phyloP scores from a whole-genome alignment of 2,797 vertebrate genomes.

The Tachyglossus aculeatus region DNA sequence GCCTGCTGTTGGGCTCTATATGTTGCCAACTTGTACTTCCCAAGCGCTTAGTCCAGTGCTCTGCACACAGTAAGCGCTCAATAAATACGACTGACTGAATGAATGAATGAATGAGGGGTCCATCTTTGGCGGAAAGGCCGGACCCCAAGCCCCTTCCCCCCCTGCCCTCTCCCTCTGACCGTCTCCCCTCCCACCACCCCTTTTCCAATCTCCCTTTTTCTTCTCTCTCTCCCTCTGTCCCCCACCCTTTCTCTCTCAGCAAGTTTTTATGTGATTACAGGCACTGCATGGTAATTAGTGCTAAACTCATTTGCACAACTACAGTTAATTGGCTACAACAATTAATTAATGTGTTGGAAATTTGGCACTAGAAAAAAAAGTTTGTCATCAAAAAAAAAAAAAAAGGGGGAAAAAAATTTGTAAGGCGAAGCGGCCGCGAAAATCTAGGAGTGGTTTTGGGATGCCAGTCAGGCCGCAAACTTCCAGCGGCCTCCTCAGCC shows the following conservation, averaged over 20 bases:
- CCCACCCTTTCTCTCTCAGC: slow-evolving; percentile 69
- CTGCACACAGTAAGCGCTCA: too few species aligned
- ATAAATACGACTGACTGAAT: too few species aligned
- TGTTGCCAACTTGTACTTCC: too few species aligned
- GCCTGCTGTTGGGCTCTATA: too few species aligned
- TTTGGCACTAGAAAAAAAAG: slow-evolving; percentile 87
- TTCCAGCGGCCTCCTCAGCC: slow-evolving; percentile 34
- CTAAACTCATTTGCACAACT: slow-evolving; percentile 97
- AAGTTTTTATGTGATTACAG: slow-evolving; percentile 85
- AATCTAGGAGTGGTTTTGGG: slow-evolving; percentile 63
- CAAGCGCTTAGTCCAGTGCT: too few species aligned
- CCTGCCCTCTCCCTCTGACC: neutral
- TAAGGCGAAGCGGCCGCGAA: slow-evolving; percentile 48
- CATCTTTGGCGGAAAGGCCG: neutral
- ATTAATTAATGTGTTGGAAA: slow-evolving; percentile 99
- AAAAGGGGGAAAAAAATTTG: slow-evolving; percentile 31
- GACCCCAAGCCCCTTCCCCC: neutral
- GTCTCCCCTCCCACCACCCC: slow-evolving; percentile 8
- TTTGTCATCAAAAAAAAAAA: slow-evolving; percentile 72
- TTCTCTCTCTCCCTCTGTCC: slow-evolving; percentile 7
- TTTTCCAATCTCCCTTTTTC: slow-evolving; percentile 18
- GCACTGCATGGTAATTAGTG: slow-evolving; percentile 98
- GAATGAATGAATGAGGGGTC: too few species aligned
- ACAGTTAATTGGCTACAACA: slow-evolving; percentile 99
- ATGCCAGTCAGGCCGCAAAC: slow-evolving; percentile 62